phyloP scores from a whole-genome alignment of 2,888 invertebrate genomes.

The Eristalis intricaria region DNA sequence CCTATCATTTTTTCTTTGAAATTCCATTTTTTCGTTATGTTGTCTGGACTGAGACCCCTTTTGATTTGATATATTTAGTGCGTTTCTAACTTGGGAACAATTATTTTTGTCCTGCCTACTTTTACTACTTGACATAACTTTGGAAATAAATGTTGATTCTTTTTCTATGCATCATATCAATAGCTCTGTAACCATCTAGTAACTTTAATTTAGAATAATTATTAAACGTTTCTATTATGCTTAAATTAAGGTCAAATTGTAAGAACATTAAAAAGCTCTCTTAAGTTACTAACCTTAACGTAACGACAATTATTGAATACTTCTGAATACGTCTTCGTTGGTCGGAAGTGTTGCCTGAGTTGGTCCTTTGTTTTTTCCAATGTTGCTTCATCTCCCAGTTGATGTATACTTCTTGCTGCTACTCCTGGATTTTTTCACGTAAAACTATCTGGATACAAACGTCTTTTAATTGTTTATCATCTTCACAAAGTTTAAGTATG shows the following conservation, averaged over 20 bases:
- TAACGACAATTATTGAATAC: no score
- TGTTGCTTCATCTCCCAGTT: no score
- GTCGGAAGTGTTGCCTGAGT: background rate
- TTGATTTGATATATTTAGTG: no score
- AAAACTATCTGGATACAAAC: no score
- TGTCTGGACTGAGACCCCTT: background rate
- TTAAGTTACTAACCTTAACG: no score
- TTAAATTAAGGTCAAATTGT: no score
- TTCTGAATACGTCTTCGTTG: background rate
- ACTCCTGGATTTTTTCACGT: no score
- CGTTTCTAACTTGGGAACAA: no score
- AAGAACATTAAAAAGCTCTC: no score
- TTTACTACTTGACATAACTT: background rate
- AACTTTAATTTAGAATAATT: background rate
- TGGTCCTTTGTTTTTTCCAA: background rate
- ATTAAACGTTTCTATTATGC: no score
- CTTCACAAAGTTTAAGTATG: background rate
- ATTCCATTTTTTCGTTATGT: background rate
- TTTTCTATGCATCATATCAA: background rate
- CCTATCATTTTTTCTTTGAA: background rate
- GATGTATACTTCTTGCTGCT: no score
- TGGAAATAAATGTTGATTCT: background rate
- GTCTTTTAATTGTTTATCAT: background rate
- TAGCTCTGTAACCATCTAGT: background rate
- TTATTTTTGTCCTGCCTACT: no score